Evolutionary conservation across 2,797 vertebrate genomes (phyloP).

Genomic region (Serranus cabrilla): DNA sequence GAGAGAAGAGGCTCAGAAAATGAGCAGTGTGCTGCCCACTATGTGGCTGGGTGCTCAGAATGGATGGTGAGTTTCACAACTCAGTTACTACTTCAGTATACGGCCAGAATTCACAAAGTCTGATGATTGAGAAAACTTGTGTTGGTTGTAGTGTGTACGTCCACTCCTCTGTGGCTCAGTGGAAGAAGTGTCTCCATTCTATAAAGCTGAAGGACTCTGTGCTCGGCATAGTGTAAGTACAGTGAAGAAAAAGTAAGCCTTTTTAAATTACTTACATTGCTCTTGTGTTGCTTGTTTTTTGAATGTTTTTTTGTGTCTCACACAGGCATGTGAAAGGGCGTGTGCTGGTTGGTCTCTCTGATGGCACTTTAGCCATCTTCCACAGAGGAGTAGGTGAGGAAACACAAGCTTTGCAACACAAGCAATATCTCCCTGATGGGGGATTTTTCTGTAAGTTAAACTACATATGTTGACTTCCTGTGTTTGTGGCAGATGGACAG

Average conservation of each 20-base stretch:
- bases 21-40: conserved; percentile 97
- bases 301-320: conserved; percentile 15
- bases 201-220: conserved; percentile 98
- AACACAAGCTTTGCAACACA: not conserved
- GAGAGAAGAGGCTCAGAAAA: conserved; percentile 97
- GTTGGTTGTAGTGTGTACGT: conserved; percentile 93
- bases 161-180: conserved; percentile 97
- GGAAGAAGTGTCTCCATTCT: conserved; percentile 97
- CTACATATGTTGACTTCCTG: not conserved
- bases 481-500: conserved; percentile 90
- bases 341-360: conserved; percentile 95
- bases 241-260: not conserved
- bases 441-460: not conserved
- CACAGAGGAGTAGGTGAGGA: conserved; percentile 94
- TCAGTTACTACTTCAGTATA: not conserved
- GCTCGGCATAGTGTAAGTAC: conserved; percentile 97
- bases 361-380: conserved; percentile 97
- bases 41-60: conserved; percentile 99
- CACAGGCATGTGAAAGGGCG: conserved; percentile 97
- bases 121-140: not conserved
- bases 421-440: not conserved
- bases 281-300: not conserved
- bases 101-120: not conserved
- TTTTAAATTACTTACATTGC: not conserved
- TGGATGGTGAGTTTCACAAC: conserved; percentile 87